Conservation (phyloP, 2,888 invertebrate species). For the Caenorhabditis becei region DNA sequence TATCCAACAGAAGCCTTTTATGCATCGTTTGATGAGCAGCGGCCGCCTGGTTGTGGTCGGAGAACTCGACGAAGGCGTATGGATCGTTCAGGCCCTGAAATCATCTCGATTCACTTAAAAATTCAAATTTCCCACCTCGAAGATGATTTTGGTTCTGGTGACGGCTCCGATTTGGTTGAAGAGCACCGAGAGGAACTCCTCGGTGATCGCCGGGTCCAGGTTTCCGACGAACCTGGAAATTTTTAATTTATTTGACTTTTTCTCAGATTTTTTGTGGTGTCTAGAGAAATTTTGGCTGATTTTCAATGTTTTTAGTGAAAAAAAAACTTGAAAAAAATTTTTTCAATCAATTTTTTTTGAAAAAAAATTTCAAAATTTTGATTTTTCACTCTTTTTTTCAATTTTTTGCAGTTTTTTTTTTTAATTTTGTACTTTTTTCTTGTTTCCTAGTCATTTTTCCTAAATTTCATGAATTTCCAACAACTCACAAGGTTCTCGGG, state of each 20-base stretch:
- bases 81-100: slow-evolving; percentile 94
- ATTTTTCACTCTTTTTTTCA: background rate
- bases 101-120: slow-evolving; percentile 22
- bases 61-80: slow-evolving; percentile 98
- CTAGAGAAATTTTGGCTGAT: too few relatives aligned
- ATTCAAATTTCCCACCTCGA: slow-evolving; percentile 86
- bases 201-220: slow-evolving; percentile 83
- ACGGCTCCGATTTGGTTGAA: slow-evolving; percentile 98
- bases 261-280: too few relatives aligned
- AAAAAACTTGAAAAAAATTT: too few relatives aligned
- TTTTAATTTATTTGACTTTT: background rate
- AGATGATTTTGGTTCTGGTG: slow-evolving; percentile 98
- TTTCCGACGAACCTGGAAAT: slow-evolving; percentile 83
- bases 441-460: too few relatives aligned
- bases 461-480: background rate
- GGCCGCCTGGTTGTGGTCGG: slow-evolving; percentile 94
- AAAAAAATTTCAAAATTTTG: slow-evolving; percentile 3
- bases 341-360: too few relatives aligned
- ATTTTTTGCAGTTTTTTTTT: too few relatives aligned
- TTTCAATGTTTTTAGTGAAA: too few relatives aligned
- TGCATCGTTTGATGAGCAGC: slow-evolving; percentile 99
- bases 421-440: too few relatives aligned
- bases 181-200: slow-evolving; percentile 84
- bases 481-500: slow-evolving; percentile 77
- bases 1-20: slow-evolving; percentile 95